Percentiles rank a stretch among this genome's conserved stretches.
Conservation (phyloP, 2,113 vertebrate genomes). For the Reinhardtius hippoglossoides region DNA sequence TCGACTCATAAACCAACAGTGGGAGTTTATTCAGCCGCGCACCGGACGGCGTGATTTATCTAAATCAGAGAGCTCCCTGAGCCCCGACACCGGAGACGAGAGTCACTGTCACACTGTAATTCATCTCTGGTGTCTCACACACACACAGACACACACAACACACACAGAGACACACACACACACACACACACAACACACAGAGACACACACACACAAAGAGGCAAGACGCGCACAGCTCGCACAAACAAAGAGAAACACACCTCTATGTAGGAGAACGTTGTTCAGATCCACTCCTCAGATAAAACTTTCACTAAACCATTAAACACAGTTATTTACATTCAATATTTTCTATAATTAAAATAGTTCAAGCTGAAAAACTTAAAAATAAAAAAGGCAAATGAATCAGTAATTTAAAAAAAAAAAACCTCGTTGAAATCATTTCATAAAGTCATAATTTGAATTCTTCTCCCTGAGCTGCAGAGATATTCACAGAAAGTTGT, state of each 20-base stretch:
- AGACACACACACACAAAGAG: neutral
- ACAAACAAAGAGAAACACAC: neutral
- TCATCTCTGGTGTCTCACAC: conserved; percentile 62
- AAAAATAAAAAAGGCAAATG: too few species aligned
- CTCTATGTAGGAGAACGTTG: too few species aligned
- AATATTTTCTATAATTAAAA: too few species aligned
- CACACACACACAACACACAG: neutral
- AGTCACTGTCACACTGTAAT: conserved; percentile 70
- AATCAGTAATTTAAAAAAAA: too few species aligned
- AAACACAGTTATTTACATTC: too few species aligned
- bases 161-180: neutral
- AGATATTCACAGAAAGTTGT: too few species aligned
- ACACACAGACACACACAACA: neutral
- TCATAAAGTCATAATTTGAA: too few species aligned
- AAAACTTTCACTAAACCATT: too few species aligned
- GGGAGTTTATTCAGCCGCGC: conserved; percentile 56
- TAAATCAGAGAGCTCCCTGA: conserved; percentile 68
- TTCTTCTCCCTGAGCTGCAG: too few species aligned
- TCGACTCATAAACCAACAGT: conserved; percentile 54
- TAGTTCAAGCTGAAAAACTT: too few species aligned
- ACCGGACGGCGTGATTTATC: conserved; percentile 70
- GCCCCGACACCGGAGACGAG: conserved; percentile 65
- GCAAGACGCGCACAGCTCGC: neutral
- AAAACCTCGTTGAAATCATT: too few species aligned
- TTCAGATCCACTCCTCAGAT: too few species aligned